phyloP scores from a whole-genome alignment of 2,113 vertebrate species.

The Phoxinus phoxinus region DNA sequence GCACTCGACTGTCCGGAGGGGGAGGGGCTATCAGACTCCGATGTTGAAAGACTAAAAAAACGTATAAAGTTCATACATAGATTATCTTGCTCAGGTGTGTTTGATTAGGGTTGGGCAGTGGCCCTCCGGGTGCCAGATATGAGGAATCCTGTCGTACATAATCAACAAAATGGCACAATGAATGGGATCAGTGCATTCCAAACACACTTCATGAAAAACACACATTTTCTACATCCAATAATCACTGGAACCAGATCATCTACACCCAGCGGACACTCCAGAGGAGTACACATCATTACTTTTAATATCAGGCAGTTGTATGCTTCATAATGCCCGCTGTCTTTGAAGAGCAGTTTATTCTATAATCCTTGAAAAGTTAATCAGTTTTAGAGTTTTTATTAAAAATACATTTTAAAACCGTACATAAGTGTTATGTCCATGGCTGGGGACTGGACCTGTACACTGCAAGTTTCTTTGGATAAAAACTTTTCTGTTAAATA shows the following conservation, averaged over 20 bases:
- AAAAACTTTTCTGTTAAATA: not conserved
- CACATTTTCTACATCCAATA: not conserved
- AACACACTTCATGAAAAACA: not conserved
- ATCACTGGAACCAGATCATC: not conserved
- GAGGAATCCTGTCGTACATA: too few species aligned
- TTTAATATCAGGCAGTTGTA: not conserved
- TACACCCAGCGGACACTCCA: not conserved
- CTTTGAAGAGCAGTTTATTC: not conserved
- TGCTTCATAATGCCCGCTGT: not conserved
- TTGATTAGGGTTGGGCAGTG: too few species aligned
- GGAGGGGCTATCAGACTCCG: too few species aligned
- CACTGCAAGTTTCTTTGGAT: not conserved
- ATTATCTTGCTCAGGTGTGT: too few species aligned
- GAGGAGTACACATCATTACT: not conserved
- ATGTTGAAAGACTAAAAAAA: too few species aligned
- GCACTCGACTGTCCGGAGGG: too few species aligned
- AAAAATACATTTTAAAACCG: not conserved
- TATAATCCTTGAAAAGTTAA: not conserved
- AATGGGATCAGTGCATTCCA: not conserved
- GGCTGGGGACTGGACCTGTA: not conserved
- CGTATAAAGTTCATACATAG: too few species aligned
- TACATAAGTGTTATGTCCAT: not conserved
- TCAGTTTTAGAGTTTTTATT: not conserved
- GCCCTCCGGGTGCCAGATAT: too few species aligned
- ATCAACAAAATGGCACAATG: too few species aligned